These are phyloP conservation scores for Sarcophaga rosellei DNA, from an alignment of 2,888 invertebrate genomes.

Conservation along the genomic window DNA sequence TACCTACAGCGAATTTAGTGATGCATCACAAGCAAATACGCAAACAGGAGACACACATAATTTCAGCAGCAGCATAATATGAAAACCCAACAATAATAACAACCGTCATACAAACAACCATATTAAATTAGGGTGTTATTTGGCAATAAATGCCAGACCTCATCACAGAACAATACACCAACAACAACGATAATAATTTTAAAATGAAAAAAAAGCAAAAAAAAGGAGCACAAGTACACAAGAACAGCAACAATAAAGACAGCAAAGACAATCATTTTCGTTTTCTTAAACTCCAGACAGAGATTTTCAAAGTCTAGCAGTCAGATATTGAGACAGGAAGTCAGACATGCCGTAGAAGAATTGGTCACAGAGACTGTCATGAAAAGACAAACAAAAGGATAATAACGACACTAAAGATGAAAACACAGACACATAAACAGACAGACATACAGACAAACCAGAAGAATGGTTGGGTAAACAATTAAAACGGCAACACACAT, in stretches of 20 bases:
- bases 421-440: neutral
- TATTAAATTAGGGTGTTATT: constrained; percentile 61
- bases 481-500: constrained; percentile 54
- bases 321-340: constrained; percentile 1
- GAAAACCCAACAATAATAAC: constrained; percentile 7
- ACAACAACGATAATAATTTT: constrained; percentile 39
- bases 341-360: neutral
- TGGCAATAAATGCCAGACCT: constrained; percentile 63
- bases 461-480: constrained; percentile 53
- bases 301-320: constrained; percentile 37
- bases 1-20: neutral
- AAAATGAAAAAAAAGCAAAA: neutral
- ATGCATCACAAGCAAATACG: constrained; percentile 14
- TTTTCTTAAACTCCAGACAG: constrained; percentile 37
- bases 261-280: constrained; percentile 19
- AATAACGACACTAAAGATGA: constrained; percentile 25
- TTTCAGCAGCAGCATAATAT: constrained; percentile 12
- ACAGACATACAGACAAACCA: neutral
- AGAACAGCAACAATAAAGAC: constrained; percentile 26
- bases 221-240: neutral
- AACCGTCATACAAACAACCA: constrained; percentile 23
- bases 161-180: constrained; percentile 41
- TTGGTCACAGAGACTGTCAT: neutral
- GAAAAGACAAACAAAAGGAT: constrained; percentile 23
- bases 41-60: constrained; percentile 23